Base-by-base conservation (phyloP, 2,797 vertebrate species). In the Platalea minor region DNA sequence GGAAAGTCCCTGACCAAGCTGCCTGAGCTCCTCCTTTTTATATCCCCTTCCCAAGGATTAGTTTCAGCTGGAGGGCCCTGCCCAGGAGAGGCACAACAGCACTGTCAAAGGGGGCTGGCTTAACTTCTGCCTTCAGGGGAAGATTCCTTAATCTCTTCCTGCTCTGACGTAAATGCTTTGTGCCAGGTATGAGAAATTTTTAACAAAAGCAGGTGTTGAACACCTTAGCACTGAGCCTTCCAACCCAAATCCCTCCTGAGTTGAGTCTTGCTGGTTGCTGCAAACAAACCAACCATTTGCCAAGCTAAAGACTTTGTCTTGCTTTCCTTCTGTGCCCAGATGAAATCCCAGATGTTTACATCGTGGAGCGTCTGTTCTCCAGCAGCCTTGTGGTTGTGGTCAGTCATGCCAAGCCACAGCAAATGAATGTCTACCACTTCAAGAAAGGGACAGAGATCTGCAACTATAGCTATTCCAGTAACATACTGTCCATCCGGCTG, bases 361-460 rank as follows among this genome's bases (percentile, higher is more conserved):
- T 99, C 26, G 99, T 99, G 98, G 99, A 99, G 95, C 98, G 99
- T 19, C 98, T 99, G 87, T 99, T 99, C 98, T 99, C 99, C 98
- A 99, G 99, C 98, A 99, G 99, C 88, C 98, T 99, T 97, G 99
- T 99, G 94, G 99, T 99, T 88, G 99, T 99, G 96, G 99, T 99
- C 95, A 99, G 99, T 73, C 98, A 98, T 85, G 96, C 98, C 31
- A 98, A 98, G 96, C 99, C 99, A 0, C 98, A 98, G 60, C 98
- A 99, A 46, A 99, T 99, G 99, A 99, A 99, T 24, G 99, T 99
- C 85, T 99, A 99, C 91, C 99, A 99, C 97, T 99, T 99, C 97
- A 99, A 99, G 98, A 99, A 99, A 96, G 99, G 99, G 26, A 99
- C 99, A 0, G 99, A 99, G 98, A 99, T 99, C 95, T 99, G 99